Evolutionary conservation across 2,797 vertebrate species (phyloP).

Genomic region (Myotis findleyi): DNA sequence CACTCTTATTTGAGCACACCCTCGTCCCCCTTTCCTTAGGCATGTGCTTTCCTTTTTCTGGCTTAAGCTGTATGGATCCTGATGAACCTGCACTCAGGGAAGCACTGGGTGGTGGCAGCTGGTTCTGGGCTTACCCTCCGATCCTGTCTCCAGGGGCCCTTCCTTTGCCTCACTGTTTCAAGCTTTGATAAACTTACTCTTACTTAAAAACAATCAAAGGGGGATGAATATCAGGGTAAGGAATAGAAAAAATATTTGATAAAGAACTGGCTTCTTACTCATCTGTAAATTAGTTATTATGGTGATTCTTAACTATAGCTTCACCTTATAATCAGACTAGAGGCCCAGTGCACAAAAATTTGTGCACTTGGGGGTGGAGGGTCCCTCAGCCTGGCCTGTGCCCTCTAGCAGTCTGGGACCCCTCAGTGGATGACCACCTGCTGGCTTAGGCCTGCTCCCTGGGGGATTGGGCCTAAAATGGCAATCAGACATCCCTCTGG

Average conservation of each 20-base stretch:
- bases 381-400: too few species aligned
- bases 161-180: too few species aligned
- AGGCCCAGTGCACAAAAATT: too few species aligned
- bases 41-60: background rate
- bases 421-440: too few species aligned
- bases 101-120: background rate
- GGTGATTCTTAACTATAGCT: constrained; percentile 16
- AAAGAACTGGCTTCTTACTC: background rate
- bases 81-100: background rate
- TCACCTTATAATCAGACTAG: background rate
- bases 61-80: background rate
- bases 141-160: background rate
- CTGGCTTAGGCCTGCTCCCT: too few species aligned
- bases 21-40: background rate
- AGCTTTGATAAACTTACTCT: background rate
- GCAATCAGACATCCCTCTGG: too few species aligned
- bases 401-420: too few species aligned
- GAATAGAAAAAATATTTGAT: background rate
- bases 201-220: background rate
- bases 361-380: too few species aligned
- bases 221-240: background rate
- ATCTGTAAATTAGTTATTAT: constrained; percentile 12
- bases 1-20: background rate
- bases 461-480: too few species aligned
- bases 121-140: background rate